Evolutionary conservation across 2,797 vertebrate genomes (phyloP).

Genomic region (Otolemur crassicaudatus): DNA sequence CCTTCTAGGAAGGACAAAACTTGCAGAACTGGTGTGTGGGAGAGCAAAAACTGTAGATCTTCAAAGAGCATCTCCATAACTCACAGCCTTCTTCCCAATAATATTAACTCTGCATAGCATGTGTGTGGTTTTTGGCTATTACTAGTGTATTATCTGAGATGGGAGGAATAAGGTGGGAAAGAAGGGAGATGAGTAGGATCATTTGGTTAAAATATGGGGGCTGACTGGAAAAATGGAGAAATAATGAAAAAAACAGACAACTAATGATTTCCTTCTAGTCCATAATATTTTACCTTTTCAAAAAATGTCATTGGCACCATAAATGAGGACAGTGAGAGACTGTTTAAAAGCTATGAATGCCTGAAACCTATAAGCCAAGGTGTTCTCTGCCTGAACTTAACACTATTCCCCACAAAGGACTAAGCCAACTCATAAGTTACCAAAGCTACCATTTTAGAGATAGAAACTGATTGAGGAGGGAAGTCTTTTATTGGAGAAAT

Average conservation of each 20-base stretch:
- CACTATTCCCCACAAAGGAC: too few species aligned
- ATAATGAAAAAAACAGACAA: constrained; percentile 56
- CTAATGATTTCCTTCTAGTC: constrained; percentile 65
- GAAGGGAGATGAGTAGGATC: constrained; percentile 68
- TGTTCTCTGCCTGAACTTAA: too few species aligned
- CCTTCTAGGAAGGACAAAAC: constrained; percentile 83
- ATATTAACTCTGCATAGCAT: constrained; percentile 89
- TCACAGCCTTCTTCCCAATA: constrained; percentile 84
- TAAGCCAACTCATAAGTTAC: too few species aligned
- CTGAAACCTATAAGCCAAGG: too few species aligned
- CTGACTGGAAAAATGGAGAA: constrained; percentile 56
- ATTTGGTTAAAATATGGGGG: constrained; percentile 67
- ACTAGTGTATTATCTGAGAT: constrained; percentile 82
- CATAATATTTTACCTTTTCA: constrained; percentile 71
- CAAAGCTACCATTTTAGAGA: too few species aligned
- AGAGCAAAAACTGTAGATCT: constrained; percentile 83
- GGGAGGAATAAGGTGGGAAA: constrained; percentile 64
- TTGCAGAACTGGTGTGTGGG: constrained; percentile 75
- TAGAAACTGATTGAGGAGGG: too few species aligned
- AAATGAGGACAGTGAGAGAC: too few species aligned
- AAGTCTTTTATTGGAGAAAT: background rate
- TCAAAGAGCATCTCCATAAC: constrained; percentile 85
- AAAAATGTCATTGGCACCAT: constrained; percentile 53
- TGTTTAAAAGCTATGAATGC: too few species aligned
- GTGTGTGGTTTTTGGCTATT: constrained; percentile 87